These are phyloP conservation scores for Caradrina kadenii DNA, from an alignment of 2,888 invertebrate species.

Conservation along the genomic window DNA sequence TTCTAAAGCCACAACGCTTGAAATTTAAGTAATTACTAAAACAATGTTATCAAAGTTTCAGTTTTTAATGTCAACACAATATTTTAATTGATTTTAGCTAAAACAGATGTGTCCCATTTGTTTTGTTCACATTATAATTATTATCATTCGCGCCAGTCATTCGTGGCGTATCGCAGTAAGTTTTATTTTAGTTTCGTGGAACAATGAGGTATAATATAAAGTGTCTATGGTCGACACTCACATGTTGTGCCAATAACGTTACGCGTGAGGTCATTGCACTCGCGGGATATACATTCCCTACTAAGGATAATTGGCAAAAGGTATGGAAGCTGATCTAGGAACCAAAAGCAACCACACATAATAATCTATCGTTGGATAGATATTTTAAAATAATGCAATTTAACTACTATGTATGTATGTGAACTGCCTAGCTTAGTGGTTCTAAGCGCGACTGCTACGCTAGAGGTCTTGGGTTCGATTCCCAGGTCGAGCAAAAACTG, in stretches of 20 bases:
- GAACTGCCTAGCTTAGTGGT: too few relatives aligned
- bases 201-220: conserved; percentile 40
- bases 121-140: conserved; percentile 26
- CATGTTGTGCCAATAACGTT: conserved; percentile 63
- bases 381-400: neutral
- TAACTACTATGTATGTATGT: too few relatives aligned
- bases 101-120: conserved; percentile 54
- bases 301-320: neutral
- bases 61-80: conserved; percentile 11
- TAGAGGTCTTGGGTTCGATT: too few relatives aligned
- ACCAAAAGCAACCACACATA: neutral
- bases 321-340: neutral
- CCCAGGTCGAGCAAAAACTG: too few relatives aligned
- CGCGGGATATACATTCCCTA: conserved; percentile 5
- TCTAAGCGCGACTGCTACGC: too few relatives aligned
- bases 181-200: conserved; percentile 48
- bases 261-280: conserved; percentile 56
- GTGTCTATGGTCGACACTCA: conserved; percentile 46
- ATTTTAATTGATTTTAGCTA: conserved; percentile 12
- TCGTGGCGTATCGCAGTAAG: conserved; percentile 16
- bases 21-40: neutral
- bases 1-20: neutral
- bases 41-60: conserved; percentile 18
- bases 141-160: conserved; percentile 32
- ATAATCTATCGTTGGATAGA: neutral